Percentiles rank a stretch among this genome's conserved stretches.
Conservation (phyloP, 2,888 invertebrate species). For the Galerucella nymphaeae region DNA sequence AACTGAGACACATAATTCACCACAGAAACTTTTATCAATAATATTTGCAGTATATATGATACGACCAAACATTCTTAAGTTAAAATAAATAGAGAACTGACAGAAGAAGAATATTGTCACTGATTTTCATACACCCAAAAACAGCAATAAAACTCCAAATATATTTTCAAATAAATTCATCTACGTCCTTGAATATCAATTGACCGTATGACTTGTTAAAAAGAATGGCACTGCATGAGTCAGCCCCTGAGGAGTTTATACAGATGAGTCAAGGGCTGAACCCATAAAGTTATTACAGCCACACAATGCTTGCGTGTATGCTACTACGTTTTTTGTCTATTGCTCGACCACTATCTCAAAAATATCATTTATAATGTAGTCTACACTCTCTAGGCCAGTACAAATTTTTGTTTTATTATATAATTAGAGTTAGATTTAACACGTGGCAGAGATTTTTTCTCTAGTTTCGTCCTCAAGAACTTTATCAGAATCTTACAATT, state of each 20-base stretch:
- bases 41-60: too few species aligned
- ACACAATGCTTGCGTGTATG: slow-evolving; percentile 39
- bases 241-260: slow-evolving; percentile 40
- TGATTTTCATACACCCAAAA: too few species aligned
- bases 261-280: slow-evolving; percentile 43
- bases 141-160: not conserved
- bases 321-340: slow-evolving; percentile 35
- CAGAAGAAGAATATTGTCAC: too few species aligned
- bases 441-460: too few species aligned
- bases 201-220: slow-evolving; percentile 23
- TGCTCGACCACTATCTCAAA: slow-evolving; percentile 30
- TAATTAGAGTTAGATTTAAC: not conserved
- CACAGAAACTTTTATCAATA: too few species aligned
- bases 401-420: not conserved
- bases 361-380: slow-evolving; percentile 34
- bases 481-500: too few species aligned
- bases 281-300: slow-evolving; percentile 33
- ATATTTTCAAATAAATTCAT: not conserved
- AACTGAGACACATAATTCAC: too few species aligned
- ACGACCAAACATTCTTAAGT: too few species aligned
- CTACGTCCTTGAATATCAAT: slow-evolving; percentile 4
- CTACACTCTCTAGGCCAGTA: slow-evolving; percentile 20
- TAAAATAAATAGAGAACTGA: too few species aligned
- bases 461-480: too few species aligned
- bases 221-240: slow-evolving; percentile 35